Conservation (phyloP, 2,113 vertebrate species). For the Tauraco erythrolophus region DNA sequence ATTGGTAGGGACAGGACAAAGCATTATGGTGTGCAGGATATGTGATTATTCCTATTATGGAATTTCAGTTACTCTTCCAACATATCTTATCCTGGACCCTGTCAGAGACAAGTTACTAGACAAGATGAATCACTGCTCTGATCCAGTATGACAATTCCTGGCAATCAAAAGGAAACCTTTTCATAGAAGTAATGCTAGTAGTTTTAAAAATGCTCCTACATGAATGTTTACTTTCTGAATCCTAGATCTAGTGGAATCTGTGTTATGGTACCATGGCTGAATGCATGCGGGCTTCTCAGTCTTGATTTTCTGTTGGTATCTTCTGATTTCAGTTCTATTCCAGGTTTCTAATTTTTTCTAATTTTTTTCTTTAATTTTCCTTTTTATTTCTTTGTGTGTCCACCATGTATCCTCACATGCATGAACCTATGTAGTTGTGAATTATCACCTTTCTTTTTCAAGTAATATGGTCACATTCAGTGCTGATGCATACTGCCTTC, state of each 20-base stretch:
- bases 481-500: neutral
- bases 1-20: neutral
- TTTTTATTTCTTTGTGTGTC: neutral
- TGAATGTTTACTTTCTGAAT: neutral
- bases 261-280: neutral
- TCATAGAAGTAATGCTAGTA: neutral
- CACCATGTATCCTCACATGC: neutral
- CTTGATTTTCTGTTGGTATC: neutral
- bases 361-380: neutral
- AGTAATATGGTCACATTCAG: neutral
- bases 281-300: neutral
- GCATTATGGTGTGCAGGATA: neutral
- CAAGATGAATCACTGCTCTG: neutral
- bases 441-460: neutral
- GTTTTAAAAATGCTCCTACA: neutral
- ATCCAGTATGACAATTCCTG: neutral
- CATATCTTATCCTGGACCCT: neutral
- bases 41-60: neutral
- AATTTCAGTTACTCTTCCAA: neutral
- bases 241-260: neutral
- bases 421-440: neutral
- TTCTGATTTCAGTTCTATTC: neutral
- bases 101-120: neutral
- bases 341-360: too few relatives aligned
- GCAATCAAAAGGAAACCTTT: neutral